Evolutionary conservation across 2,888 invertebrate species (phyloP), one percentile per base, ranked within the genome.

Genomic region (Drosophila monieri): DNA sequence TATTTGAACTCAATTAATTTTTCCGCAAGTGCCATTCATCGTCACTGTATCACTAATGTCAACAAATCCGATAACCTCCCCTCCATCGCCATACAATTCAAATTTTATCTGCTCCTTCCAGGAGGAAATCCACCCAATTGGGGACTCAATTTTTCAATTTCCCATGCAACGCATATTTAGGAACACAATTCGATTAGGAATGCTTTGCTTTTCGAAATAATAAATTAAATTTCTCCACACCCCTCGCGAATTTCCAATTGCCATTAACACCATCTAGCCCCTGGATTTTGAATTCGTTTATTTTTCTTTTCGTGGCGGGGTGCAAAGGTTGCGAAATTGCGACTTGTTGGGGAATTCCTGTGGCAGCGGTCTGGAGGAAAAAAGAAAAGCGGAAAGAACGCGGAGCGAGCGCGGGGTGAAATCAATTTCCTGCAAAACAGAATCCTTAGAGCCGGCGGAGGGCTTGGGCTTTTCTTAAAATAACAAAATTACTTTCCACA

Each of bases 101-200:
- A 73, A 70, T 78, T 78, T 75, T 27, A 9, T 27, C 27, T 9
- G 27, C 27, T 9, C 27, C 39, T 8, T n/a, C 5, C 5, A 14
- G 21, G 9, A 32, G 58, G 54, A 67, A 58, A 43, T 72, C 59
- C 57, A 57, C 51, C 74, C 71, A 74, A 81, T 73, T 65, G 79
- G 62, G 62, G 72, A 74, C 67, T 71, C 73, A 80, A 88, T 89
- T 86, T 80, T 84, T 79, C 88, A 89, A 90, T 90, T 89, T 73
- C 41, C 39, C 65, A 43, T 73, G 84, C 65, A 68, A 51, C 78
- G 89, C 87, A 88, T 90, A 89, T 90, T 90, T 90, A 80, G 21
- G 79, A 89, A 88, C 83, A 80, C 90, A 84, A 90, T 90, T 90
- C 90, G 90, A 90, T 90, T 90, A 89, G 90, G 85, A 88, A 89